Base-by-base conservation (phyloP, 2,113 vertebrate genomes). In the Myiozetetes cayanensis region DNA sequence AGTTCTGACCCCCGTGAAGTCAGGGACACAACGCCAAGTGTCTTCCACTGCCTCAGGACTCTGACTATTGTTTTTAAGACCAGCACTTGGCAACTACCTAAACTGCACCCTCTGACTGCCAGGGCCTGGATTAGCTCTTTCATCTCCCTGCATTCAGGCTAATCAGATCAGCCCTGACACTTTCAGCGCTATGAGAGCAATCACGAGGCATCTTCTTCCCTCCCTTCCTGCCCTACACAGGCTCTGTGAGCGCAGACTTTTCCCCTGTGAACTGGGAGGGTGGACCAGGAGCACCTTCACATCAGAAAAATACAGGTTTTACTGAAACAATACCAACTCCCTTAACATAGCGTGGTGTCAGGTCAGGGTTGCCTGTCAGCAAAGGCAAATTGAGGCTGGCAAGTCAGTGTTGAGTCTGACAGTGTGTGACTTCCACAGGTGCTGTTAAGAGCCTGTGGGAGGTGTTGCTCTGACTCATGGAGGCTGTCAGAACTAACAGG, bases 321-420 rank as follows among this genome's bases (percentile, higher is more conserved):
- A 31, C 44, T 78, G 37, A 85, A 78, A 78, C n/a, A 61, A n/a
- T 25, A 63, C 24, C 66, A 78, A 14, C 4, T 71, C 14, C 41
- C 39, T 37, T 27, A 30, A 39, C 9, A 21, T 20, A 41, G n/a
- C 0, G 2, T 16, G 63, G 23, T 10, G 73, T 21, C 8, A 22
- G 70, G 41, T 28, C 62, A 66, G 25, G 37, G 31, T 79, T 81
- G 83, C 47, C 61, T 56, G 2, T 30, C 59, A 16, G 61, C 37
- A 70, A 79, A 82, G 50, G 55, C 43, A 90, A 85, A 82, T 41
- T 14, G 50, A 44, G 71, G 50, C 83, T 92, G 75, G 41, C 68
- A 35, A 78, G 81, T 39, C 74, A 71, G 31, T 76, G 76, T 90
- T 90, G 94, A 80, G 72, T 50, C 94, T 96, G 90, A 33, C 92